A percentile compares a stretch with the other conserved stretches of the same genome.
Conservation (phyloP, 1,140 invertebrate species). For the Temnothorax longispinosus region DNA sequence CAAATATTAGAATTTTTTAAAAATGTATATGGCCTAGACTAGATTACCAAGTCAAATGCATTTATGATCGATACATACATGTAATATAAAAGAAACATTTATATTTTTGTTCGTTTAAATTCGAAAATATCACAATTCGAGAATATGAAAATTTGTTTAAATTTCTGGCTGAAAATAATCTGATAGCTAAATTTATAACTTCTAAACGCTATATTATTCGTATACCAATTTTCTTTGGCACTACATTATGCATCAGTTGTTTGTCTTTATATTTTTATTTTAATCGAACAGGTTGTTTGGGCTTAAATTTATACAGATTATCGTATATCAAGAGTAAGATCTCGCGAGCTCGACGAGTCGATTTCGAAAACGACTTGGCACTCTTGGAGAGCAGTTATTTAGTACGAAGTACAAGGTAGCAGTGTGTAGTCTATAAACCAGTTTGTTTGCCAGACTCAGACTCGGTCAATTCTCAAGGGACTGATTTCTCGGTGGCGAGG, state of each 20-base stretch:
- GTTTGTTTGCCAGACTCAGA: conserved; percentile 84
- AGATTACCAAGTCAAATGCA: background rate
- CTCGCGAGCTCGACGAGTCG: conserved; percentile 83
- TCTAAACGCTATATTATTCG: background rate
- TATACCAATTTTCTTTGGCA: background rate
- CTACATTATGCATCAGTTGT: background rate
- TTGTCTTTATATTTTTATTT: conserved; percentile 16
- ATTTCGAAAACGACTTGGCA: conserved; percentile 81
- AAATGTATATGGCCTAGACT: background rate
- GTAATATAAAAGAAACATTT: background rate
- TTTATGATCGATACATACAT: background rate
- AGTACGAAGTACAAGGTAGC: conserved; percentile 89
- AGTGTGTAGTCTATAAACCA: conserved; percentile 86
- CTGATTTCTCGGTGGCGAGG: conserved; percentile 87
- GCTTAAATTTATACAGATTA: conserved; percentile 89
- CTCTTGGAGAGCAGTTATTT: conserved; percentile 79
- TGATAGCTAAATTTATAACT: background rate
- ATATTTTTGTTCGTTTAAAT: background rate
- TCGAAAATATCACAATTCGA: background rate
- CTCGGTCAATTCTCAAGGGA: conserved; percentile 85
- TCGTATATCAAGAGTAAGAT: conserved; percentile 90
- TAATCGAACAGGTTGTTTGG: conserved; percentile 79
- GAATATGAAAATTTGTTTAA: background rate
- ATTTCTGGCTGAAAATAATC: background rate
- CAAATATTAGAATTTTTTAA: background rate